phyloP scores from a whole-genome alignment of 1,140 invertebrate species.

The Condylostylus longicornis region DNA sequence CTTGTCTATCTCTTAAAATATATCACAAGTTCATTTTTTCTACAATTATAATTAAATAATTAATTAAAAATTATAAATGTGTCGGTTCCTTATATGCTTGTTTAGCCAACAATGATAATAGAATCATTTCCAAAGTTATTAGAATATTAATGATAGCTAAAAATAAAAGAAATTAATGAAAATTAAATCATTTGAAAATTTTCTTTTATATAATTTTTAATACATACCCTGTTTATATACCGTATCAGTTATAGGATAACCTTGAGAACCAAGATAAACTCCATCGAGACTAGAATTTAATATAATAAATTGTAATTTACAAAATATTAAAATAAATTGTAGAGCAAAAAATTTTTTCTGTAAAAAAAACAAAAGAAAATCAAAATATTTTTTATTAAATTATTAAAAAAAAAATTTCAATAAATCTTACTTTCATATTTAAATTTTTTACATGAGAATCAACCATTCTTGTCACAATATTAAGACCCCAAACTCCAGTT shows the following conservation, averaged over 20 bases:
- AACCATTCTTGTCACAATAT: conserved; percentile 25
- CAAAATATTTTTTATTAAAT: not conserved
- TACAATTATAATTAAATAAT: too few relatives aligned
- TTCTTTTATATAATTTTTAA: not conserved
- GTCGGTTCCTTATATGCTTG: conserved; percentile 22
- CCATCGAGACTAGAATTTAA: conserved; percentile 21
- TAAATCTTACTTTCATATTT: conserved; percentile 12
- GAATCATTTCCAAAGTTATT: conserved; percentile 26
- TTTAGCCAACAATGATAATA: conserved; percentile 24
- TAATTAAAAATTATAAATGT: conserved; percentile 20
- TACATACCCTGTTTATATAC: conserved; percentile 27
- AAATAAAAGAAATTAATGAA: conserved; percentile 1
- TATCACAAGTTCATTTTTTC: too few relatives aligned
- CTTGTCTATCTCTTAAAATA: too few relatives aligned
- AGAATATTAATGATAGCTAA: conserved; percentile 25
- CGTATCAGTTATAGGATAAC: conserved; percentile 27
- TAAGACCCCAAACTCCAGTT: conserved; percentile 22
- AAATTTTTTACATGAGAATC: conserved; percentile 18
- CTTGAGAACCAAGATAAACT: conserved; percentile 19
- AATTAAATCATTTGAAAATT: not conserved
- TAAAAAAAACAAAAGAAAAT: conserved; percentile 1
- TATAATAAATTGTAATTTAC: conserved; percentile 24
- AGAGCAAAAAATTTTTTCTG: conserved; percentile 28
- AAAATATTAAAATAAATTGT: conserved; percentile 23
- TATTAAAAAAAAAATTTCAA: not conserved